These are phyloP conservation scores for Rhadinocentrus ornatus DNA, from an alignment of 2,797 vertebrate genomes.

Conservation along the genomic window DNA sequence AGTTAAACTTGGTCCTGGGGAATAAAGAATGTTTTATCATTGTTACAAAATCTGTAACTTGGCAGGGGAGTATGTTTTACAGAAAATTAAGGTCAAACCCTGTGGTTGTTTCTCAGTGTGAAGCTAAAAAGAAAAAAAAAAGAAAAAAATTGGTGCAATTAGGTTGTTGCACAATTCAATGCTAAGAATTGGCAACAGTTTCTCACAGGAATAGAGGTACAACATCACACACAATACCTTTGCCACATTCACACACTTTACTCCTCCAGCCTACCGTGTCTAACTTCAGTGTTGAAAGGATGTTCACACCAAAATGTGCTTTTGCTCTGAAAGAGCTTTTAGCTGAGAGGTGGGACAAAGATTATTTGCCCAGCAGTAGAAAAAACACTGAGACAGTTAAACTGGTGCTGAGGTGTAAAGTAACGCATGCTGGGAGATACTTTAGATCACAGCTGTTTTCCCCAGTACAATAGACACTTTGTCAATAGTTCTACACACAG, in stretches of 20 bases:
- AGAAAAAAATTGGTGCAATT: neutral
- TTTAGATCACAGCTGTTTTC: too few relatives aligned
- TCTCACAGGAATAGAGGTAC: constrained; percentile 4
- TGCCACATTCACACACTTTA: constrained; percentile 1
- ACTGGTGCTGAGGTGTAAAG: too few relatives aligned
- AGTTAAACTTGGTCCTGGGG: too few relatives aligned
- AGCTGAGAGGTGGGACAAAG: neutral
- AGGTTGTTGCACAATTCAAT: neutral
- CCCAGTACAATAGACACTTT: neutral
- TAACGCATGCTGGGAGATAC: too few relatives aligned
- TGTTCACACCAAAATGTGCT: neutral
- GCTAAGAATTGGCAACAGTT: neutral
- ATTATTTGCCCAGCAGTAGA: constrained; percentile 30
- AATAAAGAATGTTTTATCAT: too few relatives aligned
- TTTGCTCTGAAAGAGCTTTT: neutral
- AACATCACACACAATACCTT: constrained; percentile 5
- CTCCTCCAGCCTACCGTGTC: neutral
- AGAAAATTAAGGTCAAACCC: too few relatives aligned
- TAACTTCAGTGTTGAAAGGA: constrained; percentile 2
- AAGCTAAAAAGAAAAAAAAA: constrained; percentile 7
- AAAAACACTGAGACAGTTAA: too few relatives aligned
- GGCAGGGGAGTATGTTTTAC: neutral
- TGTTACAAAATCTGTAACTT: too few relatives aligned
- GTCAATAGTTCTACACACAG: constrained; percentile 19
- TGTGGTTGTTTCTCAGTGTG: neutral